Conservation (phyloP, 1,140 invertebrate species). For the Drosophila repleta region DNA sequence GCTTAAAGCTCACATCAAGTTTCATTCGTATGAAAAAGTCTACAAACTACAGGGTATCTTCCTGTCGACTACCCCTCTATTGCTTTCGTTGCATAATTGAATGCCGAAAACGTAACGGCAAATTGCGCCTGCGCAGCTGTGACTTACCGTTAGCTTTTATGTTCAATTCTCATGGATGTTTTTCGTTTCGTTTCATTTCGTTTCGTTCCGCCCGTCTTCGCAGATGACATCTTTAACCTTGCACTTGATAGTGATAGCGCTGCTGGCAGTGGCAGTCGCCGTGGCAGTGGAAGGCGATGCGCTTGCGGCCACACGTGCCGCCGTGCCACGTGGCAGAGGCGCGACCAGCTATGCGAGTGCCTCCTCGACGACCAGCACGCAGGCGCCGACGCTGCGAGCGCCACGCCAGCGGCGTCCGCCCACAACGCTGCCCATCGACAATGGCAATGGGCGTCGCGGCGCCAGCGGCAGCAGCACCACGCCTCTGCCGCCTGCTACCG, state of each 20-base stretch:
- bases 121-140: background rate
- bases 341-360: constrained; percentile 14
- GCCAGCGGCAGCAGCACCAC: constrained; percentile 30
- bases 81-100: background rate
- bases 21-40: no score
- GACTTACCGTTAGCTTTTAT: background rate
- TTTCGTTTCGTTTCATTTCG: background rate
- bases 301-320: constrained; percentile 31
- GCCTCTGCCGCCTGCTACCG: constrained; percentile 34
- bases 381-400: constrained; percentile 69
- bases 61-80: background rate
- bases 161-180: background rate
- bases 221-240: constrained; percentile 84
- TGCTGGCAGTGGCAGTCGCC: constrained; percentile 49
- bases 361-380: constrained; percentile 58
- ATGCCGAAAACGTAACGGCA: background rate
- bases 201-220: constrained; percentile 9
- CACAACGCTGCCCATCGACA: constrained; percentile 63
- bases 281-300: constrained; percentile 8
- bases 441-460: constrained; percentile 21
- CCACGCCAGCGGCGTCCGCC: constrained; percentile 68
- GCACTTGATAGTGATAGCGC: constrained; percentile 77
- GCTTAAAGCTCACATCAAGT: no score
- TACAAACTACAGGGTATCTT: background rate
- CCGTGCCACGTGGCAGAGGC: constrained; percentile 44